Conservation (phyloP, 2,888 invertebrate genomes). For the Tetragonisca angustula region DNA sequence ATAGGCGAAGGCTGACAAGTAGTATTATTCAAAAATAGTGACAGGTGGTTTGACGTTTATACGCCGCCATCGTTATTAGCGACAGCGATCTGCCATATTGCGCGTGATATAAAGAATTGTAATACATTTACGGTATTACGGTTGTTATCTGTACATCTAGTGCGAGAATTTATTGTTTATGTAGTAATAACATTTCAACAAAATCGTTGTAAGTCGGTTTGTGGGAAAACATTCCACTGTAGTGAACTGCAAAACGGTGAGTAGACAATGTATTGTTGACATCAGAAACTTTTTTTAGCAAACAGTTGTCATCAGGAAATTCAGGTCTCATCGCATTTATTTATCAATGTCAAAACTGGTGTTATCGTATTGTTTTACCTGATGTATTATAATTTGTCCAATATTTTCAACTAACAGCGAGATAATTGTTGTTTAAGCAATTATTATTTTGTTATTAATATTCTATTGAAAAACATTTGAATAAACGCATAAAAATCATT, state of each 20-base stretch:
- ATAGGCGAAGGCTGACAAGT: conserved; percentile 9
- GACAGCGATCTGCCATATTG: conserved; percentile 74
- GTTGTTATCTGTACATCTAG: conserved; percentile 61
- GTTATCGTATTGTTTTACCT: neutral
- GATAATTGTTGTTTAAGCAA: neutral
- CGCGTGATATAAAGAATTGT: conserved; percentile 67
- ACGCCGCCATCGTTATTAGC: conserved; percentile 69
- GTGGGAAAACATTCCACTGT: conserved; percentile 39
- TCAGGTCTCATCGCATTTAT: neutral
- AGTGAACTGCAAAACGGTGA: conserved; percentile 51
- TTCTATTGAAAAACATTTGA: conserved; percentile 7
- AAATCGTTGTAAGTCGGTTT: conserved; percentile 19
- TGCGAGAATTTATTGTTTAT: conserved; percentile 64
- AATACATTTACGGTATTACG: conserved; percentile 66
- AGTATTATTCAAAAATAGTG: conserved; percentile 44
- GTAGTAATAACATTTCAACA: conserved; percentile 33
- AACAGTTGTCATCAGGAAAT: conserved; percentile 48
- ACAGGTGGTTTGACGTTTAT: conserved; percentile 75
- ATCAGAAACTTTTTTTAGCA: conserved; percentile 56
- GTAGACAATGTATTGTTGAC: conserved; percentile 66
- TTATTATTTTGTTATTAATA: conserved; percentile 29
- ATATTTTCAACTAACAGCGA: conserved; percentile 1
- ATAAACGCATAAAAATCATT: conserved; percentile 15
- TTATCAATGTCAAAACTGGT: neutral
- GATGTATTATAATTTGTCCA: neutral